Percentiles rank a stretch among this genome's conserved stretches.
phyloP scores from a whole-genome alignment of 2,113 vertebrate genomes.

The Henicopernis longicauda region DNA sequence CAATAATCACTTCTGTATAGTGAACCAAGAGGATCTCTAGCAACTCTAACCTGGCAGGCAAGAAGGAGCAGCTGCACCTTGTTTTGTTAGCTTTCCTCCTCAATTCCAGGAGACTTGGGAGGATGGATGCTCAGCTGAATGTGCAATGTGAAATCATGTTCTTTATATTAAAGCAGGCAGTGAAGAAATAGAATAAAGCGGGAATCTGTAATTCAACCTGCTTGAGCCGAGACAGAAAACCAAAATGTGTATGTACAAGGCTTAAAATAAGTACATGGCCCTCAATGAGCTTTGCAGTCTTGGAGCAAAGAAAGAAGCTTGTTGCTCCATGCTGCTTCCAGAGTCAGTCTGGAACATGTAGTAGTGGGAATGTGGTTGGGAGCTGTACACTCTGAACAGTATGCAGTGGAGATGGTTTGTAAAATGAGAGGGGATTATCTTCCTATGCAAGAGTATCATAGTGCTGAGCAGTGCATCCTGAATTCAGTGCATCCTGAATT shows the following conservation, averaged over 20 bases:
- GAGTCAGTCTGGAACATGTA: neutral
- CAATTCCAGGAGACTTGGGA: neutral
- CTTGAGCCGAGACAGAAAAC: neutral
- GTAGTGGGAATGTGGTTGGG: neutral
- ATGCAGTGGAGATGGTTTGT: neutral
- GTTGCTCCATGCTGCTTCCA: neutral
- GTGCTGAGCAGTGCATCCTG: neutral
- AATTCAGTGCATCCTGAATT: neutral
- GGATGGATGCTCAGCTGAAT: neutral
- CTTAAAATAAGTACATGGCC: neutral
- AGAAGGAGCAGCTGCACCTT: neutral
- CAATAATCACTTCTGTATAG: neutral
- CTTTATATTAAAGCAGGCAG: neutral
- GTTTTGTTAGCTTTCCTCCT: neutral
- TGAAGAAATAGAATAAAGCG: neutral
- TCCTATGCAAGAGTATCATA: neutral
- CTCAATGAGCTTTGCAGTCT: neutral
- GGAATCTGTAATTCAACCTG: neutral
- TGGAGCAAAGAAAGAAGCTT: neutral
- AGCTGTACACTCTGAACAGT: neutral
- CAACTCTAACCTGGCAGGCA: neutral
- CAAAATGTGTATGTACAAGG: neutral
- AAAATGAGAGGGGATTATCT: neutral
- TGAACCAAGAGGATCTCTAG: neutral
- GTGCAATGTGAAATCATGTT: neutral